Evolutionary conservation across 1,140 invertebrate genomes (phyloP).

Genomic region (Ceratina australensis): DNA sequence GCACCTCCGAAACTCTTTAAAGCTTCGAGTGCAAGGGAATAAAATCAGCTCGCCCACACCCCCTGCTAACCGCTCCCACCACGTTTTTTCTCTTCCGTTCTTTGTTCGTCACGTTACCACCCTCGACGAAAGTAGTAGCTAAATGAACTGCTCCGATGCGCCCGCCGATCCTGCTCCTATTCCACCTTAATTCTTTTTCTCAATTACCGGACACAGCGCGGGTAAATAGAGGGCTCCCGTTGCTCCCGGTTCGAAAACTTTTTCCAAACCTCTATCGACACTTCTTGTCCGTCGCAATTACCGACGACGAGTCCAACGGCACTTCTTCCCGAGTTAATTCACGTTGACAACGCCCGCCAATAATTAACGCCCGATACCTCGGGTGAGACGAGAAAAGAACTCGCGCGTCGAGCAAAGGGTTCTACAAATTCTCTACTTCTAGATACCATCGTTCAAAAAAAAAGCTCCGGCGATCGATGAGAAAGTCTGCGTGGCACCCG

Average conservation of each 20-base stretch:
- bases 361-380: no score
- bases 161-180: not conserved
- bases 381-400: no score
- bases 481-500: not conserved
- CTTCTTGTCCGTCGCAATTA: not conserved
- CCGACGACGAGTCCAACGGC: not conserved
- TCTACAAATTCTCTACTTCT: not conserved
- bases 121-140: conserved; percentile 17
- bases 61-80: not conserved
- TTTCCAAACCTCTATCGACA: not conserved
- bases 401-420: no score
- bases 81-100: not conserved
- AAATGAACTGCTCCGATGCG: conserved; percentile 41
- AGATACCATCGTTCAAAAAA: no score
- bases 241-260: not conserved
- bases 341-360: no score
- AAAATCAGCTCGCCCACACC: not conserved
- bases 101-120: not conserved
- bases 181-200: conserved; percentile 24
- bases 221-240: conserved; percentile 15
- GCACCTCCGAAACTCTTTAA: conserved; percentile 43
- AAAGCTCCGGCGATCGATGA: not conserved
- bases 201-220: conserved; percentile 30
- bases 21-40: conserved; percentile 35
- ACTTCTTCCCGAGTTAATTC: no score